Evolutionary conservation across 2,797 vertebrate genomes (phyloP), one percentile per base, ranked within the genome.

Genomic region (Carapus acus): DNA sequence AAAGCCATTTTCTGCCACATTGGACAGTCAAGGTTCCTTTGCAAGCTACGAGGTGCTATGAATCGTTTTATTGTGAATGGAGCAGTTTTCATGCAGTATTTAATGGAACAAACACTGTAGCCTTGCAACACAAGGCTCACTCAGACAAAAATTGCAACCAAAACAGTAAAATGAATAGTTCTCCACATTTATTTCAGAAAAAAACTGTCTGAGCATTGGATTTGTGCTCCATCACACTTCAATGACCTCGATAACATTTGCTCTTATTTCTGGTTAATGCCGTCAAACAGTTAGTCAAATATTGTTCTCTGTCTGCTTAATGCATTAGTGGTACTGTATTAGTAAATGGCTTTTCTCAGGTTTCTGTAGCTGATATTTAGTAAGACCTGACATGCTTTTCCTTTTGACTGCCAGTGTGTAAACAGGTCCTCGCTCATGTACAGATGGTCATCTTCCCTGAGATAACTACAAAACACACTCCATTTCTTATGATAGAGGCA

Each of bases 371-470:
- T 75, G 77, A 68, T 63, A 37, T 73, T 62, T 36, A 48, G 53
- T 56, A 51, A 36, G 13, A 45, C 69, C 47, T 52, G 62, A 84
- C 79, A 78, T 72, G 62, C 70, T 80, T 79, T 83, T 73, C 71
- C 75, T 80, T 78, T 74, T 75, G 74, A 73, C 79, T 68, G 65
- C 65, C 46, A n/a, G 13, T 48, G 22, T 54, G 55, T 83, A 83
- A 77, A 83, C 77, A 79, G 78, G 68, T 67, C 60, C 43, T 74
- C 52, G 59, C 42, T 39, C 37, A 23, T 48, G 6, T 31, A 27
- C 52, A 70, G 62, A 41, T 54, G 18, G 41, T 68, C 65, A 53
- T 69, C 65, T 63, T 67, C 51, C 60, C 57, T 45, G 18, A 55
- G 63, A 83, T 71, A 82, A 61, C 61, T 65, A 51, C 41, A 65